A percentile compares a stretch with the other conserved stretches of the same genome.
Conservation (phyloP, 2,113 vertebrate genomes). For the Gadus macrocephalus region DNA sequence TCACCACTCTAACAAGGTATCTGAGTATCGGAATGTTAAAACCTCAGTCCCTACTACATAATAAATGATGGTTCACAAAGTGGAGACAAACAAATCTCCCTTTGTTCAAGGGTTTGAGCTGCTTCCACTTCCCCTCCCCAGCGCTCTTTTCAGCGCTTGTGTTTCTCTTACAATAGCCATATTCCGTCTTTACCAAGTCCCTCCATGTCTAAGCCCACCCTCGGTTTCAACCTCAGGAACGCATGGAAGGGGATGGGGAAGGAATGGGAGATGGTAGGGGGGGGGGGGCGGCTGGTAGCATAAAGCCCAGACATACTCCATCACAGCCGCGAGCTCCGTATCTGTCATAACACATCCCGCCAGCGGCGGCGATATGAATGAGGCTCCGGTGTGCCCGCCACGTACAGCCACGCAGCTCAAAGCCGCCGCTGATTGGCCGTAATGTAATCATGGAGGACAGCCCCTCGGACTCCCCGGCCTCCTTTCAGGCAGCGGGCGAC, state of each 20-base stretch:
- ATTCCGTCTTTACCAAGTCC: slow-evolving; percentile 43
- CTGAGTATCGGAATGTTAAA: no score
- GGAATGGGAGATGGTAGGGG: slow-evolving; percentile 43
- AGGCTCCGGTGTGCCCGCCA: slow-evolving; percentile 45
- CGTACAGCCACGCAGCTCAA: slow-evolving; percentile 51
- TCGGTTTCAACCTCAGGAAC: slow-evolving; percentile 49
- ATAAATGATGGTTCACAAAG: no score
- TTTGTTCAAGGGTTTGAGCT: no score
- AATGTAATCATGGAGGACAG: slow-evolving; percentile 73
- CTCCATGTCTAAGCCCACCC: slow-evolving; percentile 53
- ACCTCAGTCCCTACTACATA: no score
- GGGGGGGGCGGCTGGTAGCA: slow-evolving; percentile 13
- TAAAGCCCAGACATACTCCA: slow-evolving; percentile 1
- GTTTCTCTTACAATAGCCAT: slow-evolving; percentile 28
- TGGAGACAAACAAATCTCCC: no score
- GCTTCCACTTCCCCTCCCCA: slow-evolving; percentile 26
- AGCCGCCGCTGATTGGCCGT: slow-evolving; percentile 56
- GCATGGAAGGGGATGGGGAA: slow-evolving; percentile 30
- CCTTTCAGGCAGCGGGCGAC: slow-evolving; percentile 58
- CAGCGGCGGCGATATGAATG: slow-evolving; percentile 60
- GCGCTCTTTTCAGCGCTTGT: slow-evolving; percentile 1
- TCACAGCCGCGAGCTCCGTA: slow-evolving; percentile 52
- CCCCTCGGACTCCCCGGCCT: slow-evolving; percentile 51
- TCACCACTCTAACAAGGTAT: no score
- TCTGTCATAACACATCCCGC: slow-evolving; percentile 67